Conservation (phyloP, 1,140 invertebrate genomes). For the Musca vetustissima region DNA sequence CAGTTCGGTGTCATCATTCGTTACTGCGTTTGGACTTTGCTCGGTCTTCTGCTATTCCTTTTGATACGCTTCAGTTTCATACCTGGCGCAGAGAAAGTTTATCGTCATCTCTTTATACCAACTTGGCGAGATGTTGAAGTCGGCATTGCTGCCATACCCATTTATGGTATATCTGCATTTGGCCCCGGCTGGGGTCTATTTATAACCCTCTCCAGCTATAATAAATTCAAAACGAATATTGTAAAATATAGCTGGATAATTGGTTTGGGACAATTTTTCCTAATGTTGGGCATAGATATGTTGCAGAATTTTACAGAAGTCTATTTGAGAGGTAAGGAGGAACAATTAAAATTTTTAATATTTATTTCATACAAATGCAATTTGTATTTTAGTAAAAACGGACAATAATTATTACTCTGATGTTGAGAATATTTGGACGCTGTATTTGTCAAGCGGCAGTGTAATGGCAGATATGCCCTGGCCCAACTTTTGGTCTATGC, state of each 20-base stretch:
- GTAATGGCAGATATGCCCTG: slow-evolving; percentile 18
- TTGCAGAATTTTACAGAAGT: slow-evolving; percentile 13
- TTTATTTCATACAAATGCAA: not conserved
- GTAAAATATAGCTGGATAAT: slow-evolving; percentile 44
- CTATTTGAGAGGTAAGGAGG: slow-evolving; percentile 18
- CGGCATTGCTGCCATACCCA: slow-evolving; percentile 24
- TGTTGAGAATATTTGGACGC: slow-evolving; percentile 33
- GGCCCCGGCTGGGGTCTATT: slow-evolving; percentile 90
- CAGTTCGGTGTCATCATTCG: slow-evolving; percentile 39
- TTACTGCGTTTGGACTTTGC: slow-evolving; percentile 30
- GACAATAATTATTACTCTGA: slow-evolving; percentile 28
- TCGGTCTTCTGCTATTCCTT: slow-evolving; percentile 33
- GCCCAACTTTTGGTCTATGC: slow-evolving; percentile 28
- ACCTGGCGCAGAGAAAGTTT: slow-evolving; percentile 75
- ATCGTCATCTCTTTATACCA: slow-evolving; percentile 77
- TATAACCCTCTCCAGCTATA: slow-evolving; percentile 87
- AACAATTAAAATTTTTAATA: not conserved
- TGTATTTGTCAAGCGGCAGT: slow-evolving; percentile 26
- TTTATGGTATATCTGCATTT: slow-evolving; percentile 59
- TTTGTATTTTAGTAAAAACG: slow-evolving; percentile 19
- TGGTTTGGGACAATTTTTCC: slow-evolving; percentile 37
- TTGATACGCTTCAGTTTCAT: slow-evolving; percentile 53
- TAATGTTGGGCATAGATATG: slow-evolving; percentile 27
- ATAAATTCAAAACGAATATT: slow-evolving; percentile 79
- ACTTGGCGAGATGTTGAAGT: not conserved